Evolutionary conservation across 2,113 vertebrate genomes (phyloP), one percentile per base, ranked within the genome.

Genomic region (Oryzias woworae): DNA sequence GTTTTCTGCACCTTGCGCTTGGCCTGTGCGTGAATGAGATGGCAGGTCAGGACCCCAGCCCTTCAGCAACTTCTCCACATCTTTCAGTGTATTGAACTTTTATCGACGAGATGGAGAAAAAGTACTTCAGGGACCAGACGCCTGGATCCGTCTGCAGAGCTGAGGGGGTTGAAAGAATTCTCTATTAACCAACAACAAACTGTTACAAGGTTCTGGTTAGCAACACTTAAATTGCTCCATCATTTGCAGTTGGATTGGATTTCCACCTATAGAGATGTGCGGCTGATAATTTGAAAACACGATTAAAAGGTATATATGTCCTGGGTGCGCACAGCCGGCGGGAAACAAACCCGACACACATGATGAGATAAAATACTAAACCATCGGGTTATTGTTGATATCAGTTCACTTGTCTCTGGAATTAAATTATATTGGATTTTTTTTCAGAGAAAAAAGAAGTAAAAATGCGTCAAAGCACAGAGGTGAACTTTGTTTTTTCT

Each of bases 21-120:
- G 62, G 53, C 42, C 61, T 51, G 69, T 85, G 66, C 67, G 67
- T 85, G 72, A 75, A 49, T 80, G 80, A 78, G 83, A 81, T 85
- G 78, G 71, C 73, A 78, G 89, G 88, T 92, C 88, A 81, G 78
- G 87, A 91, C 85, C 87, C 66, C 42, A 80, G 85, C 78, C 88
- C 89, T 87, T 88, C 57, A 69, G 77, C 82, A 77, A 81, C 73
- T 89, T 90, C 90, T 83, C 59, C 75, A 84, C 77, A 78, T 89
- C 87, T 85, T 79, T 86, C 76, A 75, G 78, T 58, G 84, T 82
- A 87, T 88, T 90, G 86, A 91, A 88, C 80, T 71, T 76, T 75
- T 81, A 76, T 77, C 68, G 73, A 73, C 79, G 80, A 83, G 79
- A 81, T 84, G 80, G 77, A 81, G 73, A 71, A 80, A 81, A 85